A percentile compares a stretch with the other conserved stretches of the same genome.
Evolutionary conservation across 2,113 vertebrate genomes (phyloP).

Genomic region (Bufo gargarizans): DNA sequence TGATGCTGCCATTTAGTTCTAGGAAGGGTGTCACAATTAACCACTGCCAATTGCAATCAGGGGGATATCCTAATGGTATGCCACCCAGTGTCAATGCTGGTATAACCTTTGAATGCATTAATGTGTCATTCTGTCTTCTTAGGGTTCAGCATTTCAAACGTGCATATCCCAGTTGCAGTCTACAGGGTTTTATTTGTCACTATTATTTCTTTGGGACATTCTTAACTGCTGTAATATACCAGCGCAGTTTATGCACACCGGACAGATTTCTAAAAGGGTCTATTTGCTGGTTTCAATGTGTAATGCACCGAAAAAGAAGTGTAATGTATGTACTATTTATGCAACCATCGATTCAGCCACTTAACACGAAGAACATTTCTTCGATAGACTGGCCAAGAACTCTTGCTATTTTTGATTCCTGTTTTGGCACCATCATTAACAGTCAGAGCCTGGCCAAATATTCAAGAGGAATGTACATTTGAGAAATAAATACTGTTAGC

Average conservation of each 20-base stretch:
- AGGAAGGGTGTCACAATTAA: no score
- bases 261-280: conserved; percentile 20
- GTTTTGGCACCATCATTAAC: conserved; percentile 44
- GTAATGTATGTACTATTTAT: conserved; percentile 42
- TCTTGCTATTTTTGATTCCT: conserved; percentile 44
- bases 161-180: background rate
- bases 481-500: conserved; percentile 9
- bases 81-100: no score
- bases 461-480: conserved; percentile 38
- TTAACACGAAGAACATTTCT: conserved; percentile 50
- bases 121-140: background rate
- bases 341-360: conserved; percentile 41
- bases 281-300: conserved; percentile 21
- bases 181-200: conserved; percentile 15
- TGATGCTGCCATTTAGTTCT: no score
- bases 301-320: conserved; percentile 7
- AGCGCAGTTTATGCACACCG: background rate
- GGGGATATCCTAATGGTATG: no score
- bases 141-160: background rate
- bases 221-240: conserved; percentile 13
- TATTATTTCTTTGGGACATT: conserved; percentile 24
- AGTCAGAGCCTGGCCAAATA: conserved; percentile 36
- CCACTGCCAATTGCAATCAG: no score
- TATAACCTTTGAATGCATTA: background rate
- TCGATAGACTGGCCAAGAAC: conserved; percentile 30